A percentile compares a stretch with the other conserved stretches of the same genome.
Conservation (phyloP, 2,888 invertebrate genomes). For the Eilema sororculum region DNA sequence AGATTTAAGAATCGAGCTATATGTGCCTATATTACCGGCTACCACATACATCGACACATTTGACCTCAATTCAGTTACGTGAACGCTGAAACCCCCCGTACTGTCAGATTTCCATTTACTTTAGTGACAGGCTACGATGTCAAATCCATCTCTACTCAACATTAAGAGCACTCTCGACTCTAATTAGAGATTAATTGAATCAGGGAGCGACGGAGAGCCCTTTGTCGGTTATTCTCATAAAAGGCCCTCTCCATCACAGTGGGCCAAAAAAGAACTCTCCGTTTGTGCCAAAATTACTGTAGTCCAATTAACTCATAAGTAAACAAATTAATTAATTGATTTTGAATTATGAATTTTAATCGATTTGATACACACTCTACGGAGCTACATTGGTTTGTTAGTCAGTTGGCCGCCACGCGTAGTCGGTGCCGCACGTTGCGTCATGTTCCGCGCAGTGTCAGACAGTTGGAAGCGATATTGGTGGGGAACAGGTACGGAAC, state of each 20-base stretch:
- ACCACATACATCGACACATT: conserved; percentile 41
- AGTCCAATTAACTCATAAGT: conserved; percentile 31
- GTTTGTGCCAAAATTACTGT: conserved; percentile 33
- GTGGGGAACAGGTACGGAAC: conserved; percentile 86
- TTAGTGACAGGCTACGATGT: conserved; percentile 76
- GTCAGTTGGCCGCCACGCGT: conserved; percentile 79
- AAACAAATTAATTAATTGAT: conserved; percentile 35
- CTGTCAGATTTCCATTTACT: conserved; percentile 83
- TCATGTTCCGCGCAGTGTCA: conserved; percentile 81
- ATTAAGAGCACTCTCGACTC: conserved; percentile 83
- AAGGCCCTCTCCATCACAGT: conserved; percentile 53
- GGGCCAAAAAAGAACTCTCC: conserved; percentile 44
- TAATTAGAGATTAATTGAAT: conserved; percentile 86
- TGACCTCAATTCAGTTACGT: conserved; percentile 73
- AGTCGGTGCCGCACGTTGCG: conserved; percentile 75
- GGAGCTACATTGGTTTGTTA: conserved; percentile 47
- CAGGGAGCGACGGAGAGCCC: conserved; percentile 71
- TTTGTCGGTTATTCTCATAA: conserved; percentile 65
- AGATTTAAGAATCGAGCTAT: too few species aligned
- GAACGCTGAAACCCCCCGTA: conserved; percentile 64
- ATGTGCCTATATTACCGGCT: conserved; percentile 31
- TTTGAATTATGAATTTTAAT: conserved; percentile 56
- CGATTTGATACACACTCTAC: conserved; percentile 52
- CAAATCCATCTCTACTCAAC: conserved; percentile 79
- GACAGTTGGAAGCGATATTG: conserved; percentile 84